A percentile compares a stretch with the other conserved stretches of the same genome.
phyloP scores from a whole-genome alignment of 2,797 vertebrate genomes.

The Aulostomus chinensis region DNA sequence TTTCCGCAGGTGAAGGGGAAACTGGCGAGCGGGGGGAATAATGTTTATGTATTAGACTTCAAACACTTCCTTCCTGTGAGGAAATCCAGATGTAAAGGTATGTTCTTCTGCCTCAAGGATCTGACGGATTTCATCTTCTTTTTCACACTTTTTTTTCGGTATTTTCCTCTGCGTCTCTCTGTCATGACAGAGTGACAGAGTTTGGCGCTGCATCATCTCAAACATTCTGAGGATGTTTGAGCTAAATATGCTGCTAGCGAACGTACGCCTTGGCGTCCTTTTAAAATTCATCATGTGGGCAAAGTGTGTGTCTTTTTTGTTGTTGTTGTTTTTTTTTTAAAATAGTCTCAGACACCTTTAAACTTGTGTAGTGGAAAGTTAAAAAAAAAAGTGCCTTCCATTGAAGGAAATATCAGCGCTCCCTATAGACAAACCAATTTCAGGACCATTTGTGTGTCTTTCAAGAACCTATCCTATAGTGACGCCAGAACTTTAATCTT shows the following conservation, averaged over 20 bases:
- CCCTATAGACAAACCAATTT: conserved; percentile 60
- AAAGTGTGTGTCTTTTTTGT: conserved; percentile 37
- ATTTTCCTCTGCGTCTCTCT: conserved; percentile 24
- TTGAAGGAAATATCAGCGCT: conserved; percentile 47
- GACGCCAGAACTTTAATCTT: conserved; percentile 64
- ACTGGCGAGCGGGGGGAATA: conserved; percentile 42
- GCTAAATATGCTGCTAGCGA: conserved; percentile 49
- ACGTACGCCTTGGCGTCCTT: conserved; percentile 33
- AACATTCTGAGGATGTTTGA: conserved; percentile 52
- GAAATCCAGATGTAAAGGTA: conserved; percentile 75
- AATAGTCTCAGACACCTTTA: conserved; percentile 39
- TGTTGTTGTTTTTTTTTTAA: too few species aligned
- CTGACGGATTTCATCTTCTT: conserved; percentile 57
- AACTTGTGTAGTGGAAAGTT: conserved; percentile 31
- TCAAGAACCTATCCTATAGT: conserved; percentile 50
- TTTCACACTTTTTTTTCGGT: too few species aligned
- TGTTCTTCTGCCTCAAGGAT: conserved; percentile 71
- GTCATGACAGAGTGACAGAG: conserved; percentile 63
- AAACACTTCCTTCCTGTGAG: conserved; percentile 70
- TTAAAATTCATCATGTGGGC: conserved; percentile 38
- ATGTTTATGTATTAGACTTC: conserved; percentile 82
- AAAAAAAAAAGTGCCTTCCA: conserved; percentile 29
- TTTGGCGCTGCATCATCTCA: conserved; percentile 59
- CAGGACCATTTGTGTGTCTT: conserved; percentile 48
- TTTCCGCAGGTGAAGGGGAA: conserved; percentile 44